Evolutionary conservation across 2,797 vertebrate genomes (phyloP).

Genomic region (Peromyscus aztecus): DNA sequence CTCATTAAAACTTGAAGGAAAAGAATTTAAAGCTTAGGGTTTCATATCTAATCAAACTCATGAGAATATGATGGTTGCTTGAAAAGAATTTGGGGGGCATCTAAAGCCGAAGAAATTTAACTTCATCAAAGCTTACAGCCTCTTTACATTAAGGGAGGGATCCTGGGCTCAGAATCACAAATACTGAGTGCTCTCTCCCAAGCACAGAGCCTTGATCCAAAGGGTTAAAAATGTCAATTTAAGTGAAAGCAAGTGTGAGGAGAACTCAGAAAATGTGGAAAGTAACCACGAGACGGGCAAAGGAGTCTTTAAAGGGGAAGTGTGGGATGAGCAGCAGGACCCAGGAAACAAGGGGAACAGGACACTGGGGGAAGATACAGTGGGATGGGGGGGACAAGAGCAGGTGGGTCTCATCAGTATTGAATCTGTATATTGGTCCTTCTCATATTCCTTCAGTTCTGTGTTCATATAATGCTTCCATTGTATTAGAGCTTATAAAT

Average conservation of each 20-base stretch:
- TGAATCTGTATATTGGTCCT: not conserved
- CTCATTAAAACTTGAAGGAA: not conserved
- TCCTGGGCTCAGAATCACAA: not conserved
- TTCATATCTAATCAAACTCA: not conserved
- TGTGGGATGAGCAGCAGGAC: not conserved
- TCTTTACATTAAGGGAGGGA: not conserved
- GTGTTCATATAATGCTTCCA: not conserved
- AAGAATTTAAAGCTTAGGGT: not conserved
- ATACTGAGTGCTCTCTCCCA: not conserved
- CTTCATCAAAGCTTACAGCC: not conserved
- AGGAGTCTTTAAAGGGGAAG: not conserved
- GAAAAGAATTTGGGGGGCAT: not conserved
- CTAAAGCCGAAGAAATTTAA: not conserved
- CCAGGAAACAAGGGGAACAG: not conserved
- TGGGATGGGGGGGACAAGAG: too few relatives aligned
- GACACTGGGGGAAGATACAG: too few relatives aligned
- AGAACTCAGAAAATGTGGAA: not conserved
- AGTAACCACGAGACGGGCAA: not conserved
- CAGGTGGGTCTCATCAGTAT: not conserved
- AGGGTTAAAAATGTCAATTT: not conserved
- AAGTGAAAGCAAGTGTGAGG: not conserved
- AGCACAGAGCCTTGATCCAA: not conserved
- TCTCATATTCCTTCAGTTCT: not conserved
- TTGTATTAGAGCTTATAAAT: not conserved
- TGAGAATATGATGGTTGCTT: not conserved